Evolutionary conservation across 2,113 vertebrate genomes (phyloP).

Genomic region (Oreotrochilus melanogaster): DNA sequence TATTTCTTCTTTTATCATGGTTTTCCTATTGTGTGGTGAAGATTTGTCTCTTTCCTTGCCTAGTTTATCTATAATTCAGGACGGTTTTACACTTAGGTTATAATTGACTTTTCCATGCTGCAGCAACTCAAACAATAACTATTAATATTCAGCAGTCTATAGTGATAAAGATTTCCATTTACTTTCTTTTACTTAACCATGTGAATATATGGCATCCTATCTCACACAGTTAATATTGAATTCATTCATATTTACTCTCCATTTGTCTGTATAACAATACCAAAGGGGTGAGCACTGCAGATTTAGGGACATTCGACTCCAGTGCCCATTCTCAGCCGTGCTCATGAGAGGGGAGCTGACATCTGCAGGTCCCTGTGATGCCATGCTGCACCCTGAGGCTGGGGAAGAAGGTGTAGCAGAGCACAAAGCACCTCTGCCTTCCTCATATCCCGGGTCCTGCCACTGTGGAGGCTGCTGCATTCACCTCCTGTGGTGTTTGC

Average conservation of each 20-base stretch:
- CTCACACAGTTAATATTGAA: slow-evolving; percentile 46
- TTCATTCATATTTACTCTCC: slow-evolving; percentile 69
- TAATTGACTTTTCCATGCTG: slow-evolving; percentile 77
- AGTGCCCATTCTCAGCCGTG: rapidly evolving
- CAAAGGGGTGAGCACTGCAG: neutral
- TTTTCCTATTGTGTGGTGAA: slow-evolving; percentile 49
- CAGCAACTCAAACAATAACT: slow-evolving; percentile 76
- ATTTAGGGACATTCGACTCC: neutral
- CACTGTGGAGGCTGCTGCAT: rapidly evolving
- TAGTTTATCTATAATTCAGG: slow-evolving; percentile 77
- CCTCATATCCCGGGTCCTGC: rapidly evolving
- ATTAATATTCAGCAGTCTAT: slow-evolving; percentile 77
- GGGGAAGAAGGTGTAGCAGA: neutral
- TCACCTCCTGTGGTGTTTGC: neutral
- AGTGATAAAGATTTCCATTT: slow-evolving; percentile 79
- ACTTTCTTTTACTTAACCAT: slow-evolving; percentile 59
- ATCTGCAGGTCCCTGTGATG: no score
- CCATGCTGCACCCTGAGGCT: neutral
- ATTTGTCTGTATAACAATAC: slow-evolving; percentile 31
- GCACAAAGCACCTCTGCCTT: neutral
- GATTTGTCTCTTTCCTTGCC: slow-evolving; percentile 49
- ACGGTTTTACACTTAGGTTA: slow-evolving; percentile 69
- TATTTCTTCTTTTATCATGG: slow-evolving; percentile 53
- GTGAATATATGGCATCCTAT: slow-evolving; percentile 65
- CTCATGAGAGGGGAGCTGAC: neutral